Conservation (phyloP, 1,140 invertebrate genomes). For the Megalopta genalis region DNA sequence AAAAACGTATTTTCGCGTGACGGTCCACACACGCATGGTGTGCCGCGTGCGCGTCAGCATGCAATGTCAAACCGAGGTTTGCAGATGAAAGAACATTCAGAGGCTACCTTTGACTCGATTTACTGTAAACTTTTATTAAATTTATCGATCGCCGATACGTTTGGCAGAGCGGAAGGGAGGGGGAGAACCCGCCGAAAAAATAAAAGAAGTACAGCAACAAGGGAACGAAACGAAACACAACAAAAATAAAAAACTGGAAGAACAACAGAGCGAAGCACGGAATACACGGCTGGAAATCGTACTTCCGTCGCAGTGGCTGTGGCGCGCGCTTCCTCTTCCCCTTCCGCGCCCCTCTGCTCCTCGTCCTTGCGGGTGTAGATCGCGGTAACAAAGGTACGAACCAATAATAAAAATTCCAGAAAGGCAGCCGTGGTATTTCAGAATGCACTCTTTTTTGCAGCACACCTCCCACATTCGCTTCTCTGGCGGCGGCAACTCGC, state of each 20-base stretch:
- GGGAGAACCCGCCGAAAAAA: neutral
- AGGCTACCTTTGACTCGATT: constrained; percentile 29
- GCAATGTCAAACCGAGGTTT: neutral
- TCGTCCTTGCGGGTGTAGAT: neutral
- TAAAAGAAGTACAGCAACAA: too few relatives aligned
- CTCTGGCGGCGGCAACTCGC: neutral
- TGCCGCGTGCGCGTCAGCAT: neutral
- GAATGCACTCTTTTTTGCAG: constrained; percentile 29
- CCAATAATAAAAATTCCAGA: constrained; percentile 56
- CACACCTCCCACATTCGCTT: too few relatives aligned
- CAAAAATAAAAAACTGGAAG: too few relatives aligned
- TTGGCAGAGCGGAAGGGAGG: neutral
- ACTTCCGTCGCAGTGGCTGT: neutral
- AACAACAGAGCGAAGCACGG: neutral
- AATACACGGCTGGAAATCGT: constrained; percentile 13
- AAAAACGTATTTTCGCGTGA: constrained; percentile 20
- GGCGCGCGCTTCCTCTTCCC: constrained; percentile 3
- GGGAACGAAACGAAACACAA: neutral
- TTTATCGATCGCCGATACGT: constrained; percentile 51
- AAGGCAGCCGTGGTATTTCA: constrained; percentile 31
- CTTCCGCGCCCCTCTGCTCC: constrained; percentile 1
- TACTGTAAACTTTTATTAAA: constrained; percentile 57
- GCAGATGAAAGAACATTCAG: neutral
- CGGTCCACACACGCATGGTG: neutral
- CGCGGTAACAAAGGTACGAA: constrained; percentile 52